Conservation (phyloP, 2,797 vertebrate genomes). For the Decapterus maruadsi region DNA sequence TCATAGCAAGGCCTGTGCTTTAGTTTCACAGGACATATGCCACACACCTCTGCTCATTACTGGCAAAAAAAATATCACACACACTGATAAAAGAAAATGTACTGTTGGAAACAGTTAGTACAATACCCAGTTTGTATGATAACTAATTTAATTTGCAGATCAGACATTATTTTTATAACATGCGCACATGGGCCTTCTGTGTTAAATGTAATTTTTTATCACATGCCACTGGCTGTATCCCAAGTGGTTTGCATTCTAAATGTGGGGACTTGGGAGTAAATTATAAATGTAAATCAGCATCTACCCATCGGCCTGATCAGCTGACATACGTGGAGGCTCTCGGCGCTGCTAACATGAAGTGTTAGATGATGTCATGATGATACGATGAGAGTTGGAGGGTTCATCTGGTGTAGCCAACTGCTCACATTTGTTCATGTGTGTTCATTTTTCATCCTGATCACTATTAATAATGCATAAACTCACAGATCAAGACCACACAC, state of each 20-base stretch:
- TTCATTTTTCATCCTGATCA: slow-evolving; percentile 36
- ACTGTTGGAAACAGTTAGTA: neutral
- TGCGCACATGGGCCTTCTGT: neutral
- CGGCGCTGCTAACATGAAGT: neutral
- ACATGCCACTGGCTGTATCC: neutral
- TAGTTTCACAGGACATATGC: no score
- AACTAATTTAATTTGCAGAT: slow-evolving; percentile 16
- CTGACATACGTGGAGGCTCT: neutral
- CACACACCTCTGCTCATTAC: neutral
- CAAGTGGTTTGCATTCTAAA: neutral
- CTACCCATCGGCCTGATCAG: slow-evolving; percentile 11
- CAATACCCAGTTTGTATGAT: neutral
- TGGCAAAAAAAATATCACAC: neutral
- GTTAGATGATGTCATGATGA: slow-evolving; percentile 20
- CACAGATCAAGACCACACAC: neutral
- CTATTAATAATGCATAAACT: slow-evolving; percentile 39
- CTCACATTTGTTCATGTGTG: slow-evolving; percentile 39
- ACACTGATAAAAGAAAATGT: neutral
- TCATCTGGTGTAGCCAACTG: slow-evolving; percentile 45
- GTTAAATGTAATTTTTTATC: neutral
- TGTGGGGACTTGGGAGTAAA: neutral
- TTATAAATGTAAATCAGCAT: slow-evolving; percentile 15
- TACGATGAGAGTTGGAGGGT: neutral
- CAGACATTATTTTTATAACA: neutral
- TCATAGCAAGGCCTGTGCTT: neutral